phyloP scores from a whole-genome alignment of 1,140 invertebrate genomes.

The Drosophila repletoides region DNA sequence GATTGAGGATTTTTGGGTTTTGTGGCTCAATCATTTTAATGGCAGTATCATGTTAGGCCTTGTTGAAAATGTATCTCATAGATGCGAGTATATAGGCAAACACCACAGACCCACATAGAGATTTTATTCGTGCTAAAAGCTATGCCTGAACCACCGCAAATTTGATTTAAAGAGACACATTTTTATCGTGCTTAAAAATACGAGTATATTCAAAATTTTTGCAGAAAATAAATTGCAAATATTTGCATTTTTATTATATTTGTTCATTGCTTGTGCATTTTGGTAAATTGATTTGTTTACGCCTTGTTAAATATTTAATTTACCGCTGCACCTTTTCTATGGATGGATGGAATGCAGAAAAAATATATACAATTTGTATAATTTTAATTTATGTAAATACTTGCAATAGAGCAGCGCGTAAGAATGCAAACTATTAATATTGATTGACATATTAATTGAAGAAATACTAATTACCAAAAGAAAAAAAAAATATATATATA shows the following conservation, averaged over 20 bases:
- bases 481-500: not conserved
- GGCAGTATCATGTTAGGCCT: constrained; percentile 69
- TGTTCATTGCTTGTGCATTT: not conserved
- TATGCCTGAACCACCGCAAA: constrained; percentile 4
- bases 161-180: constrained; percentile 20
- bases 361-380: constrained; percentile 12
- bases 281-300: constrained; percentile 48
- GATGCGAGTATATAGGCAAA: constrained; percentile 1
- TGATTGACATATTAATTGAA: no score
- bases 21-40: constrained; percentile 73
- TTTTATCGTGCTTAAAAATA: constrained; percentile 3
- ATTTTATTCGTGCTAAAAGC: constrained; percentile 20
- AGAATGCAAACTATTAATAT: no score
- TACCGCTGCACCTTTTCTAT: not conserved
- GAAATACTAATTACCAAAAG: not conserved
- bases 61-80: constrained; percentile 40
- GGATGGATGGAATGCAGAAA: not conserved
- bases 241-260: constrained; percentile 27
- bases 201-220: constrained; percentile 13
- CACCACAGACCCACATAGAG: not conserved
- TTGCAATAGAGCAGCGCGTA: no score
- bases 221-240: constrained; percentile 25
- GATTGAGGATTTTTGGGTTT: constrained; percentile 66
- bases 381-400: constrained; percentile 20
- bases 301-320: constrained; percentile 48